Evolutionary conservation across 2,888 invertebrate species (phyloP), one percentile per base, ranked within the genome.

Genomic region (Chloroclystis v-ata): DNA sequence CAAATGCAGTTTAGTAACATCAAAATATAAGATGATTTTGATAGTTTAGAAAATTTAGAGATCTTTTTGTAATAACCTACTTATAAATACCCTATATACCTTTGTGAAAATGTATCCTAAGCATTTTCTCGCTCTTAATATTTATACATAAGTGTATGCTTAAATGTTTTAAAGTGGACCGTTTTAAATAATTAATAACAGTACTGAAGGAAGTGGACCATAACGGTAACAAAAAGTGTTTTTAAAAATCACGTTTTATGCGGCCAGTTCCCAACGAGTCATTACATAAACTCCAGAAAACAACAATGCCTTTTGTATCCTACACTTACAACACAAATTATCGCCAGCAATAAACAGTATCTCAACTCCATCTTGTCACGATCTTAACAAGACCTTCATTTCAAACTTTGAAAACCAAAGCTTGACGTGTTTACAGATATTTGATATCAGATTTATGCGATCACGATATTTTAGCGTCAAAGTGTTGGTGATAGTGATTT

Each of bases 281-380:
- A 51, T 54, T 52, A 50, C 50, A 54, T 51, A 47, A 48, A 49
- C 45, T 39, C 38, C 32, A 48, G 44, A 57, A 58, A 56, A 61
- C 56, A 61, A 57, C 49, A 60, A 52, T 37, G 48, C 54, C 61
- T 64, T 64, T 66, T 63, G 56, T 63, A 51, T 57, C 54, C 44
- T 43, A 47, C 46, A 56, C 44, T 60, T 62, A 67, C 60, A 72
- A 68, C 65, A 70, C 64, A 71, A 69, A 74, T 69, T 72, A 71
- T 71, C 64, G 63, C 65, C 68, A 59, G 71, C 66, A 73, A 72
- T 62, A 61, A 59, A 61, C 59, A 61, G 47, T 78, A 80, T 81
- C 81, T 54, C 55, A 63, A 65, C 60, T 63, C 56, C 63, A 79
- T 82, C 81, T 79, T 61, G 74, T 79, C 82, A 82, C 82, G 82